These are phyloP conservation scores for Hestina assimilis DNA, from an alignment of 1,140 invertebrate species.

Conservation along the genomic window DNA sequence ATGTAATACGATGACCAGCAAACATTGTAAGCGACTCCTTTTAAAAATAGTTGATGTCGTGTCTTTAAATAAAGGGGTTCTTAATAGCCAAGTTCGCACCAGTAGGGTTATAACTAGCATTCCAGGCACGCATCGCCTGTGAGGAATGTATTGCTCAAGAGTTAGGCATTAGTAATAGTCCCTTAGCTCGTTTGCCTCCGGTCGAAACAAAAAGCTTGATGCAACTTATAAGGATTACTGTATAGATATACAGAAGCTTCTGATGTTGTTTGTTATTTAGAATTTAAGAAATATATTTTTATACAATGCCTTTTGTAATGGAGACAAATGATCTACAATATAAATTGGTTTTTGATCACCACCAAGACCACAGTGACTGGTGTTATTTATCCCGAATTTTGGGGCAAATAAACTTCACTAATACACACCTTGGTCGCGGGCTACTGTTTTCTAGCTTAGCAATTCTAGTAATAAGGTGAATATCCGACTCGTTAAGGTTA, in stretches of 20 bases:
- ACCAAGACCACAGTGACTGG: conserved; percentile 7
- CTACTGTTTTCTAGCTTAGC: conserved; percentile 23
- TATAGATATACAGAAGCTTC: neutral
- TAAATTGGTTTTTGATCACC: conserved; percentile 14
- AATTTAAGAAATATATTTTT: neutral
- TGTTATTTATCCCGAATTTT: conserved; percentile 22
- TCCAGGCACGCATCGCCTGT: conserved; percentile 20
- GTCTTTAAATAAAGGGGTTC: neutral
- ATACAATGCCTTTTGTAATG: neutral
- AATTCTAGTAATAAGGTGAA: conserved; percentile 22
- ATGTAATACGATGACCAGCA: neutral
- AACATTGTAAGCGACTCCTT: neutral
- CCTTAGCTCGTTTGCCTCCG: conserved; percentile 11
- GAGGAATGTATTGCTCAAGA: conserved; percentile 20
- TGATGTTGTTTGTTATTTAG: neutral
- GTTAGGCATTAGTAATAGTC: conserved; percentile 18
- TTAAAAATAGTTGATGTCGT: neutral
- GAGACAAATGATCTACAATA: conserved; percentile 27
- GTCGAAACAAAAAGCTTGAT: conserved; percentile 8
- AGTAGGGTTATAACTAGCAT: conserved; percentile 9
- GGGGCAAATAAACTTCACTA: conserved; percentile 22
- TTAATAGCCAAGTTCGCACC: conserved; percentile 7
- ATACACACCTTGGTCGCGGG: conserved; percentile 18
- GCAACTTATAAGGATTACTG: neutral
- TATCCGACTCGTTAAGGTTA: conserved; percentile 21